phyloP scores from a whole-genome alignment of 2,113 vertebrate genomes.

The Anguilla rostrata region DNA sequence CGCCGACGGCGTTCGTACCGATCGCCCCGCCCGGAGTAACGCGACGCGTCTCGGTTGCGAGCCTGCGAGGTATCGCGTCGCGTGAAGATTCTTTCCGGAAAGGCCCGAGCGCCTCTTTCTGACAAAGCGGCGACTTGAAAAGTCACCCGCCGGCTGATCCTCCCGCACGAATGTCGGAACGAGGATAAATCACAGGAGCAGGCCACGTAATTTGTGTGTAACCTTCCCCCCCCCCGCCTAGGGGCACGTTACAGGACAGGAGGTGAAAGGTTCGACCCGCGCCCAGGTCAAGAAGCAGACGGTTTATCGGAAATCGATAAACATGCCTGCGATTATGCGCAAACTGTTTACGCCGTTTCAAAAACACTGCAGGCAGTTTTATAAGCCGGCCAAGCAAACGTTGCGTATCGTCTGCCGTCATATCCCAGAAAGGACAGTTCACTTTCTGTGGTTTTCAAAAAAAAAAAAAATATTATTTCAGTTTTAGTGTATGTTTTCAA shows the following conservation, averaged over 20 bases:
- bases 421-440: background rate
- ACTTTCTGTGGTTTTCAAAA: too few relatives aligned
- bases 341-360: background rate
- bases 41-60: too few relatives aligned
- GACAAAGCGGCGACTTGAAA: background rate
- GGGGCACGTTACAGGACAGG: background rate
- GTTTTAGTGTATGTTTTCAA: too few relatives aligned
- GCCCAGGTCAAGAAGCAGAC: constrained; percentile 21
- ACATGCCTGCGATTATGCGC: background rate
- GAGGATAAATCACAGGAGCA: constrained; percentile 8
- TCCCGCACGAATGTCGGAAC: background rate
- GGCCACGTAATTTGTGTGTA: background rate
- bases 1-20: background rate
- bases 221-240: background rate
- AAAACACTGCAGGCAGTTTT: background rate
- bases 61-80: too few relatives aligned
- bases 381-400: background rate
- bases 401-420: background rate
- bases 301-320: constrained; percentile 33
- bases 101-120: too few relatives aligned
- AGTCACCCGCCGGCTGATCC: background rate
- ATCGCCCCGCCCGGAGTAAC: background rate
- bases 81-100: background rate
- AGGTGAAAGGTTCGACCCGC: constrained; percentile 8
- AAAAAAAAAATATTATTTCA: too few relatives aligned